Base-by-base conservation (phyloP, 2,888 invertebrate genomes). In the Troilus luridus region DNA sequence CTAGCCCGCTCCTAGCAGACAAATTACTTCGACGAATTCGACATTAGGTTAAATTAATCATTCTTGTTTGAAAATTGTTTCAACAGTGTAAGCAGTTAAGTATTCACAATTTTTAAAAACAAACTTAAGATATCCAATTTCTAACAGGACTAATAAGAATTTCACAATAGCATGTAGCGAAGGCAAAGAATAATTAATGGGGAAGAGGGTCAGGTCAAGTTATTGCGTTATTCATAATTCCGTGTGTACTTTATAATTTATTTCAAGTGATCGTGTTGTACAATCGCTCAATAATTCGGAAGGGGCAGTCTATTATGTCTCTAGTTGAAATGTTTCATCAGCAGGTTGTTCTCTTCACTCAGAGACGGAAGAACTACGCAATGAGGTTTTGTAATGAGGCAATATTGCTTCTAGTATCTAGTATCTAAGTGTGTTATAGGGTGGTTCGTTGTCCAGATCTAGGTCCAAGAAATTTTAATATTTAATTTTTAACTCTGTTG, bases 301-400 rank as follows among this genome's bases (percentile, higher is more conserved):
- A 77, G 72, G 72, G 72, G 72, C 72, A 77, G 72, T 77, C 72
- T 77, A 77, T 77, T 77, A 77, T 77, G 72, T 77, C 6, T 77
- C 72, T 77, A 77, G 17, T 41, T 77, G 27, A 77, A 41, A 27
- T 27, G 72, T 77, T 77, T 77, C 72, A 77, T 77, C 72, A 77
- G 72, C 72, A 77, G 41, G 8, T 41, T 41, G 72, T 77, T 77
- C 17, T 59, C 41, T 41, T 41, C 41, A 0, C 0, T 17, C 2
- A 41, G 6, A 9, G 7, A 27, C 72, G 72, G 72, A 77, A 77
- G 27, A 77, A 77, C 72, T 77, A 77, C 72, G 72, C 72, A 77
- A 77, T 19, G 72, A 41, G 17, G 17, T 72, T 17, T 5, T 7
- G 17, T 17, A 77, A 27, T 77, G 72, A 77, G 72, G 72, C 41